Evolutionary conservation across 64 coral and sea anemone genomes (phyloP), one percentile per base, ranked within the genome.

Genomic region (Acropora tenuis): DNA sequence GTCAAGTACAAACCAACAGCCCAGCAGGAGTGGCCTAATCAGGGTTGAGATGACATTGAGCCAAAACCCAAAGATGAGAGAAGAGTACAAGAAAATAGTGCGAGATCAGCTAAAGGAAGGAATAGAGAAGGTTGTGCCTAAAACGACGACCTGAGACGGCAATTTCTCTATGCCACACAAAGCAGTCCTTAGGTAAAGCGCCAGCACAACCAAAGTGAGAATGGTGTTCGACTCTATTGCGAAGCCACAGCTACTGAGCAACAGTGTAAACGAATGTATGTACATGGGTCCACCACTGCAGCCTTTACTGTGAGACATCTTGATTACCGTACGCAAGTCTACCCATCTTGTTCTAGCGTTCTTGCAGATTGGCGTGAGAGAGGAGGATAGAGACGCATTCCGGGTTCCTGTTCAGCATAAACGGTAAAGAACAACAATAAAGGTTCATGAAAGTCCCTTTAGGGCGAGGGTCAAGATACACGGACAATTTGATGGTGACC

Each of bases 191-290:
- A 50, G 80, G 41, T 65, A 72, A 12, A 73, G 50, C 13, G 90
- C 90, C 5, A 58, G 55, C 16, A 92, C 79, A 17, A 84, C 90
- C 8, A 92, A 92, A 68, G 90, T 92, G n/a, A 58, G 90, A 59
- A 92, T 86, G 90, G 90, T 78, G 4, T 92, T 92, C 41, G 80
- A 92, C 52, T 80, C 90, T 0, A 92, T 80, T 71, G 80, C 73
- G 6, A 86, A 75, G 53, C 90, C 90, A 20, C 47, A n/a, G 17
- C 82, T n/a, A 43, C 55, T 77, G 57, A 73, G 74, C 52, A 55
- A 5, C 12, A 91, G 89, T 69, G 55, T 91, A 50, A 91, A 84
- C 43, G 89, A 91, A 50, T 92, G 80, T 15, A 92, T 92, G 90
- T 44, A 92, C 80, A 92, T 47, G 4, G 80, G 50, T 18, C 90